Evolutionary conservation across 2,797 vertebrate species (phyloP).

Genomic region (Danio kyathit): DNA sequence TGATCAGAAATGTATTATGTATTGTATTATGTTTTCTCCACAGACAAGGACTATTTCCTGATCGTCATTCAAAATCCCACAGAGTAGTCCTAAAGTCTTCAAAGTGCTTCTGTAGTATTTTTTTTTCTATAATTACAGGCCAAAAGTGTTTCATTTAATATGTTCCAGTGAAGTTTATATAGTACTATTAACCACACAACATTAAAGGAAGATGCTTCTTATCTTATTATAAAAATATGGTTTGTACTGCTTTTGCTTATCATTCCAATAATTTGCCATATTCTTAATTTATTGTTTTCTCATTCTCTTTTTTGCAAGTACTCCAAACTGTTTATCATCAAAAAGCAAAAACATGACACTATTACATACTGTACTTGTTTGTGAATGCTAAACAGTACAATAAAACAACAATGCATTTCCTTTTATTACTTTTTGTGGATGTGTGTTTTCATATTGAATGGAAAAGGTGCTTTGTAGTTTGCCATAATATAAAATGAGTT

Average conservation of each 20-base stretch:
- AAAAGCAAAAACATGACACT: slow-evolving; percentile 8
- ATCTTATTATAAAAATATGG: not conserved
- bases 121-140: slow-evolving; percentile 57
- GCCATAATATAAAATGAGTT: not conserved
- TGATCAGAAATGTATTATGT: not conserved
- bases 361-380: slow-evolving; percentile 1
- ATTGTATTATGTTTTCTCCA: slow-evolving; percentile 46
- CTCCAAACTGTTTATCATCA: not conserved
- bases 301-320: slow-evolving; percentile 9
- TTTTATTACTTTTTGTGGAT: not conserved
- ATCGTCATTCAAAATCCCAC: slow-evolving; percentile 97
- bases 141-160: slow-evolving; percentile 52
- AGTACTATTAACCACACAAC: not conserved
- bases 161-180: slow-evolving; percentile 14
- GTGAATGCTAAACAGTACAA: slow-evolving; percentile 24
- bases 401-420: slow-evolving; percentile 14
- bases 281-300: slow-evolving; percentile 37
- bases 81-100: slow-evolving; percentile 87
- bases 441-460: slow-evolving; percentile 18
- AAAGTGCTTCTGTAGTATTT: slow-evolving; percentile 65
- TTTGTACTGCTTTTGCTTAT: slow-evolving; percentile 18
- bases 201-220: not conserved
- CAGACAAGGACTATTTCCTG: slow-evolving; percentile 98
- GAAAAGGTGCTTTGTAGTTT: not conserved
- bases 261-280: slow-evolving; percentile 43